Conservation (phyloP, 2,113 vertebrate genomes). For the Neomonachus schauinslandi region DNA sequence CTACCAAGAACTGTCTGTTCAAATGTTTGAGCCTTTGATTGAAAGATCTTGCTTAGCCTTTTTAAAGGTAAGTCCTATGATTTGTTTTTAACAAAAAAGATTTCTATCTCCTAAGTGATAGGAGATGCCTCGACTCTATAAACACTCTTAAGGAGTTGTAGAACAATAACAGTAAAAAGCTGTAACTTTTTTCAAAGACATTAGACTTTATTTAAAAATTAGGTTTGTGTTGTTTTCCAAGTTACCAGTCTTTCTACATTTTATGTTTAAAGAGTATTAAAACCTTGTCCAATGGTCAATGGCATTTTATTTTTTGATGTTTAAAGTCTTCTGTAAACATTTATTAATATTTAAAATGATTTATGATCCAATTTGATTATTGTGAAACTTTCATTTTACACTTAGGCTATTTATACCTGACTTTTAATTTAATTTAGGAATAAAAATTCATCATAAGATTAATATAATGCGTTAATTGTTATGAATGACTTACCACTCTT, state of each 20-base stretch:
- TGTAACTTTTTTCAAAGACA: neutral
- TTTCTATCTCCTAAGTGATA: neutral
- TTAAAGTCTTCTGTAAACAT: conserved; percentile 5
- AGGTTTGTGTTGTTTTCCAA: neutral
- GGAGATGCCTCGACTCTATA: neutral
- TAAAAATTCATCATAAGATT: neutral
- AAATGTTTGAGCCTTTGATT: conserved; percentile 61
- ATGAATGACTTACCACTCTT: neutral
- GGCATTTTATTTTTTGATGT: neutral
- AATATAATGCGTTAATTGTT: neutral
- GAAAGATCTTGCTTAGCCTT: conserved; percentile 64
- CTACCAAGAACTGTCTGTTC: conserved; percentile 73
- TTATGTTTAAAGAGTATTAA: neutral
- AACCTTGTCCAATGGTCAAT: neutral
- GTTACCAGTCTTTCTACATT: neutral
- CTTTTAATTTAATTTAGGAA: conserved; percentile 40
- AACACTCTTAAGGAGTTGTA: neutral
- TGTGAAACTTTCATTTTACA: neutral
- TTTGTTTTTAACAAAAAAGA: neutral
- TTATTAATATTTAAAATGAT: conserved; percentile 24
- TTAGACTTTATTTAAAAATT: conserved; percentile 35
- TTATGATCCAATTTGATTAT: neutral
- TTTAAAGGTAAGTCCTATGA: conserved; percentile 83
- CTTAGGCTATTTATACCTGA: neutral
- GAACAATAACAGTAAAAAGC: neutral